These are phyloP conservation scores for Balaenoptera acutorostrata DNA, from an alignment of 2,113 vertebrate species.

Conservation along the genomic window DNA sequence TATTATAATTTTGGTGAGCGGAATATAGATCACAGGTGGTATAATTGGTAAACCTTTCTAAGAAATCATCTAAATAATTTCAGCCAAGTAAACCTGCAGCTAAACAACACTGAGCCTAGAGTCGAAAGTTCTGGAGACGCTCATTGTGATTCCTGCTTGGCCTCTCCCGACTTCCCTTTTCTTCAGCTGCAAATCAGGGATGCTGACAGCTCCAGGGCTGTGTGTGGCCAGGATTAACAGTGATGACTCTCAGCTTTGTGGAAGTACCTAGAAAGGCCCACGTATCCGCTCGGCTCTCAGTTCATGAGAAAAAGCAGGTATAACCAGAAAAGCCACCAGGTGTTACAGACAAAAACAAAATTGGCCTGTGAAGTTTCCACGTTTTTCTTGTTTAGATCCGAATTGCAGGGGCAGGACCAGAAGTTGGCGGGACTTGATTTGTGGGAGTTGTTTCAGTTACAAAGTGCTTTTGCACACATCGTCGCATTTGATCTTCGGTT, in stretches of 20 bases:
- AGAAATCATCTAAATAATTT: background rate
- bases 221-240: rapidly evolving
- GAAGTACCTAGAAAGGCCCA: background rate
- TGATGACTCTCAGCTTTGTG: background rate
- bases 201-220: too few species aligned
- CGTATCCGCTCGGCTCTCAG: background rate
- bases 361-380: background rate
- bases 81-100: background rate
- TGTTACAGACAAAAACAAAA: background rate
- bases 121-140: background rate
- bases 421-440: background rate
- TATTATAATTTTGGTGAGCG: background rate
- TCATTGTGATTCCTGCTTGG: background rate
- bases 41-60: background rate
- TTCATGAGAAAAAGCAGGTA: background rate
- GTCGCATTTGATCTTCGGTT: slow-evolving; percentile 52
- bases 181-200: background rate
- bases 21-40: background rate
- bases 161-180: background rate
- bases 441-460: background rate
- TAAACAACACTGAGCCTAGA: background rate
- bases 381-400: background rate
- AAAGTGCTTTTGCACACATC: slow-evolving; percentile 20
- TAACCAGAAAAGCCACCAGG: background rate
- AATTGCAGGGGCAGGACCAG: background rate